Conservation (phyloP, 2,113 vertebrate species). For the Ailuropoda melanoleuca region DNA sequence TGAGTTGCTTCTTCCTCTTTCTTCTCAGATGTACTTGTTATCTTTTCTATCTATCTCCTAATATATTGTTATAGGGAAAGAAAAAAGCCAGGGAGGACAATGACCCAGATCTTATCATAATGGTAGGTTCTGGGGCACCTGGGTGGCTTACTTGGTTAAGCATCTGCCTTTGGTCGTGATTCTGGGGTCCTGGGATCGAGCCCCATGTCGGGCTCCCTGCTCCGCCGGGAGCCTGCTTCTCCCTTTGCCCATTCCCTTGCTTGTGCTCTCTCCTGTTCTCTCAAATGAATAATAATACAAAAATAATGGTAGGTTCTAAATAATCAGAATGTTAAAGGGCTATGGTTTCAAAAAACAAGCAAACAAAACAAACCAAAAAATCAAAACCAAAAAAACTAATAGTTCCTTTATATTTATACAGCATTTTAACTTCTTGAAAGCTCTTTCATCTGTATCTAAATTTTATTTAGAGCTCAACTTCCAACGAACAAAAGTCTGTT, state of each 20-base stretch:
- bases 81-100: not conserved
- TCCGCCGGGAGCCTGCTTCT: not conserved
- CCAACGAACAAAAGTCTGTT: not conserved
- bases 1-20: not conserved
- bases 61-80: not conserved
- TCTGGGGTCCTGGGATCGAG: not conserved
- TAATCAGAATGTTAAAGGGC: not conserved
- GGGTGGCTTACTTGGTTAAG: not conserved
- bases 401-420: not conserved
- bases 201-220: not conserved
- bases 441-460: not conserved
- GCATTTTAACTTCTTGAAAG: not conserved
- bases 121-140: not conserved
- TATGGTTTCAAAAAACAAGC: not conserved
- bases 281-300: not conserved
- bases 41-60: not conserved
- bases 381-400: not conserved
- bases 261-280: not conserved
- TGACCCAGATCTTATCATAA: not conserved
- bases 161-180: not conserved
- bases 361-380: not conserved
- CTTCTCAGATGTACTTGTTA: not conserved
- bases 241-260: not conserved
- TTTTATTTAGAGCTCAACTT: not conserved
- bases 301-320: not conserved